Base-by-base conservation (phyloP, 2,888 invertebrate species). In the Odontocolon sp. region DNA sequence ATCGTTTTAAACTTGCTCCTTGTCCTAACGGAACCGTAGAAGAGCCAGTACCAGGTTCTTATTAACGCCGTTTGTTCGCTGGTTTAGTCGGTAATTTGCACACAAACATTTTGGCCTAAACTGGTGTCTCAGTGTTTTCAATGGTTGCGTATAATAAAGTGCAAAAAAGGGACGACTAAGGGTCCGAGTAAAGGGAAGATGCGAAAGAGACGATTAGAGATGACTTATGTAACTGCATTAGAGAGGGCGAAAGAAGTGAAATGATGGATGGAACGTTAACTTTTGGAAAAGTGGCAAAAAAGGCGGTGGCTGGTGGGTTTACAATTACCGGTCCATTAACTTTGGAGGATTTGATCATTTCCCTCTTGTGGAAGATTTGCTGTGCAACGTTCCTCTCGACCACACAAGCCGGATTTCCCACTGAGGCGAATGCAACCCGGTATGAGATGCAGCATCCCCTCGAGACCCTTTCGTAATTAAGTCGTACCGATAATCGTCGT, bases 401-500 rank as follows among this genome's bases (percentile, higher is more conserved):
- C 52, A 23, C 52, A 31, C 16, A 14, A 66, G 40, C 28, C 28
- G 38, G 21, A 52, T 26, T 52, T 42, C 33, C 52, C 18, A 18
- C 66, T 52, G 64, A n/a, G 45, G 40, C 28, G 42, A 72, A 57
- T 57, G 45, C 38, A 42, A 36, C 36, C 45, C 9, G 40, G 26
- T 50, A 18, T n/a, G 33, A 38, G 54, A 63, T 63, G 68, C 54
- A 61, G 11, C 59, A 54, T 16, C 6, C 45, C 16, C 31, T 18
- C 16, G 18, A 5, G 47, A 56, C 45, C 47, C 40, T 26, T 56
- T 54, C 63, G 68, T 68, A 74, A 74, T 74, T 74, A 74, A 74
- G 68, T 63, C 63, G 45, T 74, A 68, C 61, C 54, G 74, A 68
- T 74, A 63, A 74, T 74, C 54, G 68, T 61, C 61, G 28, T 56